Evolutionary conservation across 2,113 vertebrate genomes (phyloP).

Genomic region (Mustelus asterias): DNA sequence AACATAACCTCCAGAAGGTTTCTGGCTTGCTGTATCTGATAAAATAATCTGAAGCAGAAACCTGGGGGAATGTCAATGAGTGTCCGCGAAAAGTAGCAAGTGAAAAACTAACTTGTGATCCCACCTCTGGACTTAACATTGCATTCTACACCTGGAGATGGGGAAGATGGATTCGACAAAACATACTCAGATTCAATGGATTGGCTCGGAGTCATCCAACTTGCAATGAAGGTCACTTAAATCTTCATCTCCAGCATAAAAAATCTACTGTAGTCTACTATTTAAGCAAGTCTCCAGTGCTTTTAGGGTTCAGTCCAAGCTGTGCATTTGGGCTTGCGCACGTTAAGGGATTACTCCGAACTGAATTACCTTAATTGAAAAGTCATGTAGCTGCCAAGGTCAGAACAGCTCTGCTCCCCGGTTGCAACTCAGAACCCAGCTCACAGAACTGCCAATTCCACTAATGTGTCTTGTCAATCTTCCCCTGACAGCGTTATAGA

Average conservation of each 20-base stretch:
- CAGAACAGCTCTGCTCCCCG: background rate
- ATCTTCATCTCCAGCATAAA: background rate
- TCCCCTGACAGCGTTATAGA: background rate
- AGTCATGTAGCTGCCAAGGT: background rate
- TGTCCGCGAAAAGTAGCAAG: background rate
- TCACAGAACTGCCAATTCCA: background rate
- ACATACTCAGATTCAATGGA: background rate
- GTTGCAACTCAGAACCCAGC: background rate
- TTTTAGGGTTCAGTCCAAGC: background rate
- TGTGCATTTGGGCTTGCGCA: background rate
- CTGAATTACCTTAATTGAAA: conserved; percentile 32
- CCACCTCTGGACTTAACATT: background rate
- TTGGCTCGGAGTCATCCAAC: background rate
- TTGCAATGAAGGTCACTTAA: background rate
- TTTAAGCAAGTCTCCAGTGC: background rate
- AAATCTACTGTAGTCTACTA: background rate
- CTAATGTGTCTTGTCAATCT: conserved; percentile 12
- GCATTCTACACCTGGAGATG: background rate
- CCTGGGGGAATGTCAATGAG: background rate
- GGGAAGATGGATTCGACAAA: background rate
- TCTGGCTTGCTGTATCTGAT: background rate
- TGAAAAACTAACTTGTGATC: background rate
- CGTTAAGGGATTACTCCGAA: too few relatives aligned
- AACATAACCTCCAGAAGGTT: background rate
- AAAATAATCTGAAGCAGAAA: background rate